Percentiles rank a stretch among this genome's conserved stretches.
Conservation (phyloP, 1,140 invertebrate genomes). For the Polypedilum pembai region DNA sequence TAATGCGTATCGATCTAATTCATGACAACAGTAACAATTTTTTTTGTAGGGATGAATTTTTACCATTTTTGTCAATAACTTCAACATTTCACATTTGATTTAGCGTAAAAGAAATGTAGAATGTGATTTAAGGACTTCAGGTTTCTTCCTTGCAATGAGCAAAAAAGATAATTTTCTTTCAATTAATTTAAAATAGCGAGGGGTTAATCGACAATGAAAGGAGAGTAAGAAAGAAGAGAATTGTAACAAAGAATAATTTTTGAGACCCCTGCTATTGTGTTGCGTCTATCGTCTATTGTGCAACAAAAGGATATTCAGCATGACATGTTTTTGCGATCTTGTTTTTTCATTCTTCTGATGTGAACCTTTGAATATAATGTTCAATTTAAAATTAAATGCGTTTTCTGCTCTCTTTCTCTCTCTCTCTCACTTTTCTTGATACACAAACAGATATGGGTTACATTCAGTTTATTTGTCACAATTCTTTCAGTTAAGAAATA, state of each 20-base stretch:
- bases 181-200: slow-evolving; percentile 27
- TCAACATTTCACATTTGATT: slow-evolving; percentile 17
- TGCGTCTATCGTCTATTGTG: neutral
- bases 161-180: slow-evolving; percentile 27
- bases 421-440: too few species aligned
- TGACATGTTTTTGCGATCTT: slow-evolving; percentile 27
- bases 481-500: too few species aligned
- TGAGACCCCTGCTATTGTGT: slow-evolving; percentile 5
- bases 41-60: neutral
- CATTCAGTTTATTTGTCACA: too few species aligned
- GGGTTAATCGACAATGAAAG: slow-evolving; percentile 26
- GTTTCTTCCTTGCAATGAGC: neutral
- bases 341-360: slow-evolving; percentile 11
- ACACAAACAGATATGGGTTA: too few species aligned
- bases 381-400: slow-evolving; percentile 23
- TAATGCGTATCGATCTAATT: neutral
- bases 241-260: slow-evolving; percentile 24
- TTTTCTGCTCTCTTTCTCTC: neutral
- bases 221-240: neutral
- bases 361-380: slow-evolving; percentile 25
- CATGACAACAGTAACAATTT: neutral
- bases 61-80: neutral
- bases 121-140: slow-evolving; percentile 17
- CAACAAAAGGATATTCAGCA: slow-evolving; percentile 15
- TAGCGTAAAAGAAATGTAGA: neutral